Evolutionary conservation across 2,888 invertebrate species (phyloP), one percentile per base, ranked within the genome.

Genomic region (Ceraclea dissimilis): DNA sequence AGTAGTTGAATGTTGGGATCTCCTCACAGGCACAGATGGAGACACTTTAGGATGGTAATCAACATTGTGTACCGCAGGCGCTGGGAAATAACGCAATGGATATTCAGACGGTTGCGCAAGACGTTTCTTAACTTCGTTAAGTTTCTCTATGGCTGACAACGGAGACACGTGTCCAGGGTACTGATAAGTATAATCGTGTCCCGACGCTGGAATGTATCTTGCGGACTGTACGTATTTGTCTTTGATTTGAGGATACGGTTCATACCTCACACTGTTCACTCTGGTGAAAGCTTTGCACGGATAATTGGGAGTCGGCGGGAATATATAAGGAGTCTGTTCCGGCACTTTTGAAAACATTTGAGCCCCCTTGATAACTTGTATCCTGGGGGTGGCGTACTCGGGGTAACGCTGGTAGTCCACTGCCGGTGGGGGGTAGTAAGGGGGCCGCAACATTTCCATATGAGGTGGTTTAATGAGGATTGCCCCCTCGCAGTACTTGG

Each of bases 191-290:
- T 60, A 60, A 10, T 56, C 60, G 26, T 76, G 77, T 73, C 76
- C 74, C 4, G 26, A 26, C 10, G 8, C 39, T 4, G 13, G 16
- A 39, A n/a, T 39, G 16, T 39, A 39, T 16, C 39, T 39, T 5
- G 39, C 13, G 65, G 71, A 60, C 60, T 71, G 75, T 54, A 69
- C 70, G 64, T 69, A 72, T 59, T 73, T 67, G 52, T 76, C 76
- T 65, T 76, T 78, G 21, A 70, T 61, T 58, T 75, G 74, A n/a
- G n/a, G n/a, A 63, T 76, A 78, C 34, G 76, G 75, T 64, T 76
- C 76, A 64, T 68, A 76, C 11, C 76, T 68, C 16, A 54, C 20
- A 20, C 51, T 53, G 17, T 46, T 56, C 4, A 52, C 44, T 5
- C 59, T 43, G 33, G 47, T n/a, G 18, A 56, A 59, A 2, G 34